Evolutionary conservation across 1,140 invertebrate species (phyloP).

Genomic region (Harpegnathos saltator): DNA sequence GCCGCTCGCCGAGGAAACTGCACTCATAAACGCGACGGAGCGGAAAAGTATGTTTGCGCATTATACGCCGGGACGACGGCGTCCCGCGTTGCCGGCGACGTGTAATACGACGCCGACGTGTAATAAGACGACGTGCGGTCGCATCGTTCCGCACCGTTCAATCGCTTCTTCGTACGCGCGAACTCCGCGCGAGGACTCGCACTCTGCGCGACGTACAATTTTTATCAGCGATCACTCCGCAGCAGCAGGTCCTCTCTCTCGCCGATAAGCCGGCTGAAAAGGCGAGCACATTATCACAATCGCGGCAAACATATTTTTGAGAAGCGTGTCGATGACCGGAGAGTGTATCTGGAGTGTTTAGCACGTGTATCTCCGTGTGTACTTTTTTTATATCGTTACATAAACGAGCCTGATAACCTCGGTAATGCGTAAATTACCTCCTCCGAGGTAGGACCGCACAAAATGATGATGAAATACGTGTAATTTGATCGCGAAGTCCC

Average conservation of each 20-base stretch:
- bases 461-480: conserved; percentile 31
- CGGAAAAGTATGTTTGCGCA: neutral
- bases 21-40: neutral
- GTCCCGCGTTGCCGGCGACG: neutral
- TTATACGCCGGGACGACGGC: neutral
- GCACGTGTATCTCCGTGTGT: neutral
- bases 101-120: neutral
- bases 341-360: neutral
- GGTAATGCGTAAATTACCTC: too few relatives aligned
- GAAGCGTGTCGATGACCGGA: conserved; percentile 42
- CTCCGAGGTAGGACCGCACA: too few relatives aligned
- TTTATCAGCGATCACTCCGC: neutral
- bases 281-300: conserved; percentile 26
- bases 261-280: conserved; percentile 26
- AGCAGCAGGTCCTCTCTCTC: neutral
- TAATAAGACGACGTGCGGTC: neutral
- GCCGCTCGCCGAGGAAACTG: neutral
- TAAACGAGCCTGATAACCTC: conserved; percentile 23
- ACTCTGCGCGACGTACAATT: neutral
- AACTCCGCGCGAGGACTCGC: neutral
- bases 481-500: conserved; percentile 25
- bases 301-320: neutral
- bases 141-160: neutral
- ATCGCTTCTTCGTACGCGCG: neutral
- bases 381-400: conserved; percentile 24